Conservation (phyloP, 2,888 invertebrate species). For the Ametastegia equiseti region DNA sequence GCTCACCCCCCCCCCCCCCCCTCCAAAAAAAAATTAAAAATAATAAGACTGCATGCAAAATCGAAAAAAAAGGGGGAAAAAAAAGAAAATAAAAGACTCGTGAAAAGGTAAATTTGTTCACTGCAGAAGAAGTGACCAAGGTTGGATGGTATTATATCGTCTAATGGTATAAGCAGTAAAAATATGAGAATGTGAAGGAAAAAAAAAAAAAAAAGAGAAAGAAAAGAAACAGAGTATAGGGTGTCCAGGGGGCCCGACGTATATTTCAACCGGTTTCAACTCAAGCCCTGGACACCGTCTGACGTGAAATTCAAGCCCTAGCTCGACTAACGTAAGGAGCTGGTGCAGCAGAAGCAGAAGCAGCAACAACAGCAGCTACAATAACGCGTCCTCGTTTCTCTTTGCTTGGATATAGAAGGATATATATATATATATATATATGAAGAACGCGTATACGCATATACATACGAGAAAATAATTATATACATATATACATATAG, state of each 20-base stretch:
- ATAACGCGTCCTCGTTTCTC: background rate
- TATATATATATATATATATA: background rate
- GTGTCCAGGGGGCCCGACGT: background rate
- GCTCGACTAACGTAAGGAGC: background rate
- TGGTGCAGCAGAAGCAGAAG: background rate
- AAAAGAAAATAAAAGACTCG: no score
- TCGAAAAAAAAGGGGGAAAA: no score
- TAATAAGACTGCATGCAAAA: no score
- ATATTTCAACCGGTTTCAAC: constrained; percentile 48
- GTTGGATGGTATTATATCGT: no score
- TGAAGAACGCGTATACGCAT: no score
- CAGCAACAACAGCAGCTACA: background rate
- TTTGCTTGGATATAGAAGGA: background rate
- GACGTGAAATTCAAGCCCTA: constrained; percentile 25
- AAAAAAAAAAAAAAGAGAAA: background rate
- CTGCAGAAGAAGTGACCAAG: no score
- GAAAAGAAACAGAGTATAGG: constrained; percentile 13
- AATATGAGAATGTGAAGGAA: constrained; percentile 5
- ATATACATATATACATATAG: no score
- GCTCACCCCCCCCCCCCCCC: no score
- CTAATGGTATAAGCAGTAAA: background rate
- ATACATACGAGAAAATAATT: no score
- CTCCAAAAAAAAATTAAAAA: no score
- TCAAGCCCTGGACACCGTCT: constrained; percentile 20
- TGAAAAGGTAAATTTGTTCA: no score